A percentile compares a stretch with the other conserved stretches of the same genome.
phyloP scores from a whole-genome alignment of 2,888 invertebrate genomes.

The Charanyca ferruginea region DNA sequence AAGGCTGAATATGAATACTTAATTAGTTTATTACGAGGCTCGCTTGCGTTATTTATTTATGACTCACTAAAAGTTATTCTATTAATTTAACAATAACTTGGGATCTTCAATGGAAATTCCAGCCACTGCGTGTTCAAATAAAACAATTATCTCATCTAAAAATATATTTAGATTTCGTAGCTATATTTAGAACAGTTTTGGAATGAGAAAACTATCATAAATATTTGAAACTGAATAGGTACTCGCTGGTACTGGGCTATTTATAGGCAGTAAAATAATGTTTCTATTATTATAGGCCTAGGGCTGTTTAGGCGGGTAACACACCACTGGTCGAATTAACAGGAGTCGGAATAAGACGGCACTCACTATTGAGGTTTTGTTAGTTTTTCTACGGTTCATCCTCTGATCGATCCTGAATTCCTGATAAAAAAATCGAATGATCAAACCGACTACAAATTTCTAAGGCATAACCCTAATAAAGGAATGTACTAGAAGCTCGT shows the following conservation, averaged over 20 bases:
- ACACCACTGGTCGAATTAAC: not conserved
- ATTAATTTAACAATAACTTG: constrained; percentile 30
- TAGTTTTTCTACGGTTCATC: no score
- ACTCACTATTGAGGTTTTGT: not conserved
- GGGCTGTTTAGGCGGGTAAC: not conserved
- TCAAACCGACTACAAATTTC: not conserved
- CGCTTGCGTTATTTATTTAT: constrained; percentile 12
- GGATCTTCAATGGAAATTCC: constrained; percentile 21
- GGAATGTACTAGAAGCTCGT: not conserved
- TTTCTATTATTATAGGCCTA: not conserved
- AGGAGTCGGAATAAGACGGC: not conserved
- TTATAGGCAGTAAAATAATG: constrained; percentile 4
- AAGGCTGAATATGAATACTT: not conserved
- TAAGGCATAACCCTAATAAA: not conserved
- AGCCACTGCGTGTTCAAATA: constrained; percentile 10
- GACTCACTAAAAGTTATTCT: constrained; percentile 19
- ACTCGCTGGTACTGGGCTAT: not conserved
- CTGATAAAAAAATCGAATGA: not conserved
- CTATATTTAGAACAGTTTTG: constrained; percentile 32
- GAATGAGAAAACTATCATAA: constrained; percentile 20
- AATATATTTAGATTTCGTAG: constrained; percentile 26
- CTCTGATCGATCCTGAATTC: no score
- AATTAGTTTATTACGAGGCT: constrained; percentile 15
- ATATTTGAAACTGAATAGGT: constrained; percentile 13
- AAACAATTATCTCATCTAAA: constrained; percentile 16